Base-by-base conservation (phyloP, 2,797 vertebrate species). In the Adelosebastes latens region DNA sequence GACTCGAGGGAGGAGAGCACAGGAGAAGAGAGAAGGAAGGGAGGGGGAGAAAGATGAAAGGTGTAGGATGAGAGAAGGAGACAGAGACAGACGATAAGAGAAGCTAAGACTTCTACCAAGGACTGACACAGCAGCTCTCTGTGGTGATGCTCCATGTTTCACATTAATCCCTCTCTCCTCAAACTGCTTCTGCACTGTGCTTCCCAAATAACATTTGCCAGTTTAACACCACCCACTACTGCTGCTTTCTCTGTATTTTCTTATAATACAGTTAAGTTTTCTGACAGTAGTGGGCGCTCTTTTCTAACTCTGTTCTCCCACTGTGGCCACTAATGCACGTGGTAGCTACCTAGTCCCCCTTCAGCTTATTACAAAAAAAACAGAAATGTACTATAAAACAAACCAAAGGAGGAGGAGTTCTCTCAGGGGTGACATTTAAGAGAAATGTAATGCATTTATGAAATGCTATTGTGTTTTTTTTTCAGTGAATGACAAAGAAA, bases 41-140 rank as follows among this genome's bases (percentile, higher is more conserved):
- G 49, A 49, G 18, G 25, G 66, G 59, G 29, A 25, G 46, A 25
- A 36, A 24, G 58, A 67, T 65, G 70, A 53, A 62, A 63, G 31
- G 60, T 62, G 65, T 49, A n/a, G 65, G 22, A 6, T 3, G 31
- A 65, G 34, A 67, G 5, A 34, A 18, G 61, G 34, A 59, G 2
- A 72, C 20, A 52, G 52, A 56, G 52, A 72, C 12, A 39, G 75
- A 79, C 20, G 31, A 25, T 53, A 59, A 74, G 55, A 70, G 60
- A 80, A 49, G 70, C 55, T 55, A 8, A 25, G 75, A 55, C 55
- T 36, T 32, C 25, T 8, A 67, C 20, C 46, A 59, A 39, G 16
- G 16, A 36, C 13, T 3, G 11, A 66, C 24, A 53, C 13, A 25
- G 56, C 49, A 49, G 2, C 14, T 53, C 20, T n/a, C 4, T 39